Conservation (phyloP, 2,797 vertebrate genomes). For the Cyclura pinguis region DNA sequence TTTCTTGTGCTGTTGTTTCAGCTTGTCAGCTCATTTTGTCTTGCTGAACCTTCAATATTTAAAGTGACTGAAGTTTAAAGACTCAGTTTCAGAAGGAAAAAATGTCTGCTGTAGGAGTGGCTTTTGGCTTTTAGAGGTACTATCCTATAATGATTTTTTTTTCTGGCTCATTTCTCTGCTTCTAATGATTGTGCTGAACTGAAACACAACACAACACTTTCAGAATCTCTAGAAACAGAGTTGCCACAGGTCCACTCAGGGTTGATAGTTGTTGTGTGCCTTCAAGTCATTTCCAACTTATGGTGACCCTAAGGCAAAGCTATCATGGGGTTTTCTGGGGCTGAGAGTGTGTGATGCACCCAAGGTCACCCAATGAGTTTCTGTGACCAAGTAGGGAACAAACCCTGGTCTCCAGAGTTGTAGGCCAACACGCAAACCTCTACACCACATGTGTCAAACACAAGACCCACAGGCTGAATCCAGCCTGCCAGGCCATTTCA, state of each 20-base stretch:
- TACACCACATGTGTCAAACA: too few species aligned
- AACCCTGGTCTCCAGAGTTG: too few species aligned
- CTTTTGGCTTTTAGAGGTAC: not conserved
- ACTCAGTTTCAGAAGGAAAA: slow-evolving; percentile 1
- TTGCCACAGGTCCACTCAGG: not conserved
- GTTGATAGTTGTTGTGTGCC: too few species aligned
- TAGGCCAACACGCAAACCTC: too few species aligned
- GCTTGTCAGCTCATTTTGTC: slow-evolving; percentile 2
- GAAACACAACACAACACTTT: not conserved
- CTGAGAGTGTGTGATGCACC: too few species aligned
- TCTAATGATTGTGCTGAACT: not conserved
- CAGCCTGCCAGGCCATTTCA: too few species aligned
- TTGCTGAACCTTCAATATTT: slow-evolving; percentile 2
- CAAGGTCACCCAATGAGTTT: too few species aligned
- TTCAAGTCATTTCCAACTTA: too few species aligned
- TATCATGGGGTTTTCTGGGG: too few species aligned
- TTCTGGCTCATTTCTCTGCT: not conserved
- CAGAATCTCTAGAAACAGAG: not conserved
- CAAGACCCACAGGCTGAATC: too few species aligned
- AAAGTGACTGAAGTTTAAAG: not conserved
- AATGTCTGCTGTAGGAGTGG: not conserved
- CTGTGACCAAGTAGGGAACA: too few species aligned
- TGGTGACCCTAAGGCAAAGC: too few species aligned
- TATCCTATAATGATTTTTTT: not conserved
- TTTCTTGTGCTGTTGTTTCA: not conserved